A percentile compares a stretch with the other conserved stretches of the same genome.
Conservation (phyloP, 2,113 vertebrate genomes). For the Pampusana beccarii region DNA sequence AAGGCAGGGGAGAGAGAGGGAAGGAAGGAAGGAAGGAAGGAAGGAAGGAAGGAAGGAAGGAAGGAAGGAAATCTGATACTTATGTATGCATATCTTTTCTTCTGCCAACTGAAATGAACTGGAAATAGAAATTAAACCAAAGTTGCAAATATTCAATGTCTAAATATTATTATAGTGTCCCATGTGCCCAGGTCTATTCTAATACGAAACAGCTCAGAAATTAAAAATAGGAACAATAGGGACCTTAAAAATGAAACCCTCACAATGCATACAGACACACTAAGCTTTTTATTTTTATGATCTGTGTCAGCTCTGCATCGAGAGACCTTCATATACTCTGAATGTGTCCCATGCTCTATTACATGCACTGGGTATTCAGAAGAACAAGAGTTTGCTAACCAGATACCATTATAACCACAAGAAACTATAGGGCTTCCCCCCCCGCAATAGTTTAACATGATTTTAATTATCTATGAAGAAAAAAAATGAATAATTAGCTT, state of each 20-base stretch:
- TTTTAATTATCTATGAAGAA: conserved; percentile 65
- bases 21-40: too few species aligned
- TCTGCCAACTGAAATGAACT: not conserved
- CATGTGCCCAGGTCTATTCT: not conserved
- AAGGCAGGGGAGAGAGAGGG: not conserved
- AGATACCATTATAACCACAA: conserved; percentile 4
- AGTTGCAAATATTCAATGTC: not conserved
- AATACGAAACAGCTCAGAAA: conserved; percentile 21
- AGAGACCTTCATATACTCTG: conserved; percentile 28
- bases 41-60: too few species aligned
- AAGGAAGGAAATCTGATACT: not conserved
- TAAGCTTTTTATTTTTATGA: conserved; percentile 26
- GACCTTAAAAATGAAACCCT: conserved; percentile 40
- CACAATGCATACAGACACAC: not conserved
- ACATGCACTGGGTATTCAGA: not conserved
- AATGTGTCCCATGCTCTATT: not conserved
- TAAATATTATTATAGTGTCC: not conserved
- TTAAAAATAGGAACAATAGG: conserved; percentile 14
- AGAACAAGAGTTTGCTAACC: conserved; percentile 11
- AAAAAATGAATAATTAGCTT: conserved; percentile 49
- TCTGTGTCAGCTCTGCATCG: conserved; percentile 19
- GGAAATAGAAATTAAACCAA: not conserved
- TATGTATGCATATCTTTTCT: not conserved
- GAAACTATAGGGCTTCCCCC: conserved; percentile 7
- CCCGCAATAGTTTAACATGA: conserved; percentile 23